These are phyloP conservation scores for Melikaiella ostensackeni DNA, from an alignment of 2,888 invertebrate species.

Conservation along the genomic window DNA sequence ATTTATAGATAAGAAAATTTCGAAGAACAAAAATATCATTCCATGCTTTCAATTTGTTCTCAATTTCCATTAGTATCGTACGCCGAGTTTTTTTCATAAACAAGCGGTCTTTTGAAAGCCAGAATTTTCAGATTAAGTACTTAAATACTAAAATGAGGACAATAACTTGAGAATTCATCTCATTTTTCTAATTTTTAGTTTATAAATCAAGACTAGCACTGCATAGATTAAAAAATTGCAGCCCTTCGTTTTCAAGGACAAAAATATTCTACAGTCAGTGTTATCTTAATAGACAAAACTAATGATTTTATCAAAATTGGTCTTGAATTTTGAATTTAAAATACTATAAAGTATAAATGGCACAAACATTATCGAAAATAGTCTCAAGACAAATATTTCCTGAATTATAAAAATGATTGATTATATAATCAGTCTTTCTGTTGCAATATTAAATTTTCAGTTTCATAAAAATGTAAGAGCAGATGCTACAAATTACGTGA, in stretches of 20 bases:
- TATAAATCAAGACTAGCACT: too few species aligned
- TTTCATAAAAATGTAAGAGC: slow-evolving; percentile 9
- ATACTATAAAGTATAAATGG: not conserved
- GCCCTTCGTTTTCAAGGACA: not conserved
- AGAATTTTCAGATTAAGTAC: not conserved
- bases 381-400: not conserved
- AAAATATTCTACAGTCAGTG: not conserved
- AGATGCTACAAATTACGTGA: not conserved
- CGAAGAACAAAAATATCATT: not conserved
- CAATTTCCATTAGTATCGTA: not conserved
- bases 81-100: not conserved
- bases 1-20: not conserved
- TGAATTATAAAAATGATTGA: not conserved
- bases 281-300: not conserved
- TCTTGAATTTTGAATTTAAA: not conserved
- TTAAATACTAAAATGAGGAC: too few species aligned
- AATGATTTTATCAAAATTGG: not conserved
- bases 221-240: not conserved
- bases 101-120: not conserved
- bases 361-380: not conserved
- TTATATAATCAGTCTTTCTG: not conserved
- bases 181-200: too few species aligned
- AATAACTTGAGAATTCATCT: too few species aligned
- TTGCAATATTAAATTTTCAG: not conserved
- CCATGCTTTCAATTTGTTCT: not conserved